These are phyloP conservation scores for Steinernema scapterisci DNA, from an alignment of 2,888 invertebrate genomes.

Conservation along the genomic window DNA sequence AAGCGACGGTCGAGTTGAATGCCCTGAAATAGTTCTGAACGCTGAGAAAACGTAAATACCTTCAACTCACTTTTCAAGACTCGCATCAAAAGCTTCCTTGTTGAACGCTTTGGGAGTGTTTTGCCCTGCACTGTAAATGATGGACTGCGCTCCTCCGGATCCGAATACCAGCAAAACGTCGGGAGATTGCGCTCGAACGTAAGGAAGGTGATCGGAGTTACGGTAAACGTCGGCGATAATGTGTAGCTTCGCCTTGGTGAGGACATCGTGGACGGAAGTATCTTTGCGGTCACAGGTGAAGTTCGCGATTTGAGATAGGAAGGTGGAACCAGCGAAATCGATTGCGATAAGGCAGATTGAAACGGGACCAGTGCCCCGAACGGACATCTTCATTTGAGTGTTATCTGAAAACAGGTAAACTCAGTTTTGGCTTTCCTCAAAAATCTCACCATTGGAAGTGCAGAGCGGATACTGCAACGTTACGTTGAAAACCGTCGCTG, in stretches of 20 bases:
- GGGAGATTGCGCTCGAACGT: constrained; percentile 39
- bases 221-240: constrained; percentile 26
- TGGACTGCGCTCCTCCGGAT: constrained; percentile 41
- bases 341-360: constrained; percentile 17
- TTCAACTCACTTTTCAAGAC: constrained; percentile 12
- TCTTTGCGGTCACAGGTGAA: constrained; percentile 45
- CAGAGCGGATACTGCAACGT: constrained; percentile 42
- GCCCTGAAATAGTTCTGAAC: constrained; percentile 35
- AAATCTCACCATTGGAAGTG: constrained; percentile 42
- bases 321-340: constrained; percentile 35
- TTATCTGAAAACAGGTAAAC: constrained; percentile 44
- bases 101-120: constrained; percentile 57
- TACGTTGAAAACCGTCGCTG: constrained; percentile 39
- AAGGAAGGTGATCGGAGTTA: constrained; percentile 27
- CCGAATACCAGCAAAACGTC: constrained; percentile 48
- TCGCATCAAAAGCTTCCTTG: constrained; percentile 55
- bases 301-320: constrained; percentile 41
- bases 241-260: constrained; percentile 14
- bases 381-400: constrained; percentile 37
- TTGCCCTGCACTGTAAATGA: constrained; percentile 47
- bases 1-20: constrained; percentile 22
- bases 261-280: neutral
- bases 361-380: constrained; percentile 28
- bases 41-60: no score
- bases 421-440: no score